A percentile compares a stretch with the other conserved stretches of the same genome.
These are phyloP conservation scores for Isurus oxyrinchus DNA, from an alignment of 2,113 vertebrate species.

Conservation along the genomic window DNA sequence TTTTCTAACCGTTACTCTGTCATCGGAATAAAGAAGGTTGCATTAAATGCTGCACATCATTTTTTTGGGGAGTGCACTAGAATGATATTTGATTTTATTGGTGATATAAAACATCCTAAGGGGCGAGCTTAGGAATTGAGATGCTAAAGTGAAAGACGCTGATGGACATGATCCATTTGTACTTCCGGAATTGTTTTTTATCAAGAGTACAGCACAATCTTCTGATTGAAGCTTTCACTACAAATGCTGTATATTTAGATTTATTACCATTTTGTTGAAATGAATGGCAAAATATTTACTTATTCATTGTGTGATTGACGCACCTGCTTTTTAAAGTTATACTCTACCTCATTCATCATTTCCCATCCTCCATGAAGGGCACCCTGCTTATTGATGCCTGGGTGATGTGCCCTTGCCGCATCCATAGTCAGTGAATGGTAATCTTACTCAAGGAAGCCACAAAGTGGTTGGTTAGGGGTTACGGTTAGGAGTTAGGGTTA, in stretches of 20 bases:
- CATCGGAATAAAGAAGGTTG: neutral
- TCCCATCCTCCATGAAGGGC: neutral
- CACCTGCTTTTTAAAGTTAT: neutral
- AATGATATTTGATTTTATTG: neutral
- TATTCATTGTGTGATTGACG: neutral
- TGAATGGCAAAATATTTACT: neutral
- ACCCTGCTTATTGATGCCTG: neutral
- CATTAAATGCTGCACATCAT: neutral
- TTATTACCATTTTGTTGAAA: neutral
- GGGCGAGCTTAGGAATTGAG: neutral
- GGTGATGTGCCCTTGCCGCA: neutral
- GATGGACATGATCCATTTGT: neutral
- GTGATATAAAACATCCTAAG: neutral
- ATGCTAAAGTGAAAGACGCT: neutral
- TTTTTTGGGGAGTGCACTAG: neutral
- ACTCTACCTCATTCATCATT: neutral
- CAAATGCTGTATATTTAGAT: neutral
- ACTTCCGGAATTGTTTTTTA: neutral
- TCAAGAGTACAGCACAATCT: neutral
- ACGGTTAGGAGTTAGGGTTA: too few relatives aligned
- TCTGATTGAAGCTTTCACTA: neutral
- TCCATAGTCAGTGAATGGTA: neutral
- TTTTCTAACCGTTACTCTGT: neutral
- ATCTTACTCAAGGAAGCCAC: neutral
- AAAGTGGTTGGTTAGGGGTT: neutral